Base-by-base conservation (phyloP, 2,113 vertebrate species). In the Syngnathus floridae region DNA sequence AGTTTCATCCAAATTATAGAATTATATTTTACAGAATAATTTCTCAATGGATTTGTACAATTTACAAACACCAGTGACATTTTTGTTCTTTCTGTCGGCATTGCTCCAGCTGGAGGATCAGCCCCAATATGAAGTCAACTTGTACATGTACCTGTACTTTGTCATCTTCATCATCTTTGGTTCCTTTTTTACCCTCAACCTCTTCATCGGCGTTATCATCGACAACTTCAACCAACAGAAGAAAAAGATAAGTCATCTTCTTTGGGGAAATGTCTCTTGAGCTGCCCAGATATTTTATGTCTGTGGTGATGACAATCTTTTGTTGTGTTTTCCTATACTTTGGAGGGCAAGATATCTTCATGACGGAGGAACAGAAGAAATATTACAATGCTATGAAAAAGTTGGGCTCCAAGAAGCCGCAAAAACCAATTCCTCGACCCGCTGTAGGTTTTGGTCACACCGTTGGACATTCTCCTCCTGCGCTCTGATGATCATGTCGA, bases 211-310 rank as follows among this genome's bases (percentile, higher is more conserved):
- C 68, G 97, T 99, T 82, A 97, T 99, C 88, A 99, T 99, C 66
- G 97, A 99, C 89, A 99, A 99, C 87, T 99, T 99, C 91, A 99
- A 99, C 82, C 97, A 99, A 88, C 96, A 99, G 81, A 99, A 99
- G 89, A 99, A 98, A 84, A 99, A 99, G 97, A 99, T 99, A 91
- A 98, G 97, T 97, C 86, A 87, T 76, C 62, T 55, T 62, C 5
- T 40, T 43, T 4, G 13, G 38, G 40, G 6, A 31, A 62, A 16
- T 21, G 7, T 62, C 41, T 48, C 31, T 46, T 17, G 13, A 19
- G 14, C 41, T 6, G 21, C 13, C 10, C 41, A 3, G 0, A 31
- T 13, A 4, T 13, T 21, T 36, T 2, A 13, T 43, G 69, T 58
- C 4, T 1, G 13, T 60, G 90, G 68, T 94, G 94, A 52, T 97